These are phyloP conservation scores for Rhynchotus rufescens DNA, from an alignment of 2,797 vertebrate species.

Conservation along the genomic window DNA sequence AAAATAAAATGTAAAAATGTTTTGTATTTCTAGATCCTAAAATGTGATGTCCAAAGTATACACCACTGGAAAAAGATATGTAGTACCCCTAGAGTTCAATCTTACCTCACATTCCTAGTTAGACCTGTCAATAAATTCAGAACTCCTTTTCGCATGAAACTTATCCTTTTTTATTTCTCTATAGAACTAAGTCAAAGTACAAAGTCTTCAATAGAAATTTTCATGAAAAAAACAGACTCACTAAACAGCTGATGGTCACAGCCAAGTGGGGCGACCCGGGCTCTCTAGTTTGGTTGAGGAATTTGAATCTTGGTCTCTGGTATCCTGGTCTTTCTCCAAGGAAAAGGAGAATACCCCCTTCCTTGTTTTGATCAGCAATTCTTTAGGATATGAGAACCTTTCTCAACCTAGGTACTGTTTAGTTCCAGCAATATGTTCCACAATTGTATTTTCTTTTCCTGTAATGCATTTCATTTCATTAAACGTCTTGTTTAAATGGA, in stretches of 20 bases:
- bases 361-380: neutral
- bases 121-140: neutral
- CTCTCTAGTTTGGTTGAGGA: neutral
- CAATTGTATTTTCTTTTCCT: neutral
- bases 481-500: constrained; percentile 10
- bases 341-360: neutral
- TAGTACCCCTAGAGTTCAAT: neutral
- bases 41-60: neutral
- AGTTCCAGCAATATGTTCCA: neutral
- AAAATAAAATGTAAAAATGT: neutral
- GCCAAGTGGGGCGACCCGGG: neutral
- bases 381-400: constrained; percentile 1
- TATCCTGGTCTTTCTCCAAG: neutral
- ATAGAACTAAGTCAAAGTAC: neutral
- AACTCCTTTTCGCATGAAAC: neutral
- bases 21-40: neutral
- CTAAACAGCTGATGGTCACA: constrained; percentile 3
- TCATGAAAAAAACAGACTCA: neutral
- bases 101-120: neutral
- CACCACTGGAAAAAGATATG: neutral
- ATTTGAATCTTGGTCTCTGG: neutral
- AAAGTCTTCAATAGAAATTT: neutral
- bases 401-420: neutral
- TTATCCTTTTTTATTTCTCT: constrained; percentile 14
- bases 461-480: neutral